Percentiles rank a stretch among this genome's conserved stretches.
phyloP scores from a whole-genome alignment of 2,113 vertebrate genomes.

The Nestor notabilis region DNA sequence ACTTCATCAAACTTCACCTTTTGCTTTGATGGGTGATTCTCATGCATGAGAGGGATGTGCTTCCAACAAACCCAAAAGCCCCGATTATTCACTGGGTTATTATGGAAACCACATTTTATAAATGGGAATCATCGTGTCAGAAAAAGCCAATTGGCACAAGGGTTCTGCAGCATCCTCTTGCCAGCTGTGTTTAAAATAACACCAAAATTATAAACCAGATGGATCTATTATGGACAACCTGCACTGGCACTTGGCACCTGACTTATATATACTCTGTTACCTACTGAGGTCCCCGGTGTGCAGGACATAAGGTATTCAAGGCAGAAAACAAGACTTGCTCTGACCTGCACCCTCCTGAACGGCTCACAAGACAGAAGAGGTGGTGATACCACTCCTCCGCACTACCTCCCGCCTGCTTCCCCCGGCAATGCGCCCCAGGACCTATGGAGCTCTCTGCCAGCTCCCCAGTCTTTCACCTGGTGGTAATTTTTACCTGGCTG shows the following conservation, averaged over 20 bases:
- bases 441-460: neutral
- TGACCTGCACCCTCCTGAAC: neutral
- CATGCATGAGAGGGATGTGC: neutral
- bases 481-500: neutral
- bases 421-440: rapidly evolving
- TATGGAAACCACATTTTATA: neutral
- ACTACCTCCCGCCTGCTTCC: neutral
- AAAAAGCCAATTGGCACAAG: neutral
- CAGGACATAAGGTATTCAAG: neutral
- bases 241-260: neutral
- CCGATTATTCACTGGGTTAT: neutral
- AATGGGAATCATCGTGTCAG: neutral
- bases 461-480: neutral
- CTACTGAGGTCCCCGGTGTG: rapidly evolving
- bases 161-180: neutral
- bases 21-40: conserved; percentile 3
- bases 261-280: neutral
- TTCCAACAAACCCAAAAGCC: too few species aligned
- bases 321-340: neutral
- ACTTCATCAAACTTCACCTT: neutral
- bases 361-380: neutral
- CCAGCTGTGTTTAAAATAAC: neutral
- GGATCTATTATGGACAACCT: neutral
- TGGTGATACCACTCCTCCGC: neutral
- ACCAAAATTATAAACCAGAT: neutral